phyloP scores from a whole-genome alignment of 2,113 vertebrate genomes.

The Esox niger region DNA sequence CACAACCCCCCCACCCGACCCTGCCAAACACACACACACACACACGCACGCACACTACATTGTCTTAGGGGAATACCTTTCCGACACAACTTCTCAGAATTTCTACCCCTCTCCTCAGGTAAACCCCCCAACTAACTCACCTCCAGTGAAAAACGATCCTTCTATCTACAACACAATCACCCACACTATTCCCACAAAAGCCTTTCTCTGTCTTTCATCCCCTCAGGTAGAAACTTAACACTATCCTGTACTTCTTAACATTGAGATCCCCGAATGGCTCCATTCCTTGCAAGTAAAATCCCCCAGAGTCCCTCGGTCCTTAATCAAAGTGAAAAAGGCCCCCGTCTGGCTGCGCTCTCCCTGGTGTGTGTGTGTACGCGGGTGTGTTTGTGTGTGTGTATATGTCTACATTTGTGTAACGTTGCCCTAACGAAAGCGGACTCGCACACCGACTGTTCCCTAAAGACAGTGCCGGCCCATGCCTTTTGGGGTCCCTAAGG shows the following conservation, averaged over 20 bases:
- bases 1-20: neutral
- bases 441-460: conserved; percentile 1
- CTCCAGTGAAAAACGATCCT: neutral
- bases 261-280: neutral
- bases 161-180: neutral
- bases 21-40: neutral
- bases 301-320: neutral
- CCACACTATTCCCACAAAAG: neutral
- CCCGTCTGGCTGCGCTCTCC: neutral
- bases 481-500: no score
- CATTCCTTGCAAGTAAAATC: neutral
- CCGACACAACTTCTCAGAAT: neutral
- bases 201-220: neutral
- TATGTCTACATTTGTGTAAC: no score
- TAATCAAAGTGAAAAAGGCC: neutral
- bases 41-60: neutral
- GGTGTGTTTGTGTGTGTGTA: neutral
- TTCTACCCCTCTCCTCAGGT: neutral
- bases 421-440: conserved; percentile 12
- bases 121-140: neutral
- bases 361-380: no score
- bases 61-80: neutral
- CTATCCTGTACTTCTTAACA: neutral
- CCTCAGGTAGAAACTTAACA: neutral
- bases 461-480: no score